Base-by-base conservation (phyloP, 1,140 invertebrate genomes). In the Hylaeus anthracinus region DNA sequence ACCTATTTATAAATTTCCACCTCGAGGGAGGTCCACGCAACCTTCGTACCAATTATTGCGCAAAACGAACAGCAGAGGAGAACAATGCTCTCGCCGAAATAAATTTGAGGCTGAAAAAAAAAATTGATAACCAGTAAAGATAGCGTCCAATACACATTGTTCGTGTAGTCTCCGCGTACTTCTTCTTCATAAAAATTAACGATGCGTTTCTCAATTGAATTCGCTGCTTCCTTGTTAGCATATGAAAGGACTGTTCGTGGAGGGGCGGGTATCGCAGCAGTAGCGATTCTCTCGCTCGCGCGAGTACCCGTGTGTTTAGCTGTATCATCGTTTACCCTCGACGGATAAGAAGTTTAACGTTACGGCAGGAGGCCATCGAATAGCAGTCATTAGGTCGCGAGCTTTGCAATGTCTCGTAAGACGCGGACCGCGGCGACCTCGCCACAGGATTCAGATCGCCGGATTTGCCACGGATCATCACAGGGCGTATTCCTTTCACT, bases 401-500 rank as follows among this genome's bases (percentile, higher is more conserved):
- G 37, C 26, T 61, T 70, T 61, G 56, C 56, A 55, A 26, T 65
- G 65, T 74, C 73, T 65, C 39, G 72, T 79, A 73, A 82, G 64
- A 71, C 26, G 51, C 56, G 61, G 71, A 37, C 43, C 56, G 26
- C 41, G 48, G 72, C 61, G 71, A 79, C 75, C 72, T 75, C 76
- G 67, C 0, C n/a, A 66, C 58, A 72, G 63, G 72, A 83, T 84
- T 82, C 82, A 78, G 85, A 74, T 86, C 81, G 73, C 63, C 74
- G 75, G 74, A 87, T 87, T 82, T 67, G 72, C 82, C 72, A 87
- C 72, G 85, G 85, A 87, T 87, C 82, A 87, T 87, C 86, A 70
- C 76, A 87, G 86, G 86, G 86, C 86, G 86, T 87, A 82, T 87
- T 87, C 86, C 86, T 87, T 87, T 87, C 86, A 87, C 86, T 74